Conservation (phyloP, 2,113 vertebrate species). For the Dromiciops gliroides region DNA sequence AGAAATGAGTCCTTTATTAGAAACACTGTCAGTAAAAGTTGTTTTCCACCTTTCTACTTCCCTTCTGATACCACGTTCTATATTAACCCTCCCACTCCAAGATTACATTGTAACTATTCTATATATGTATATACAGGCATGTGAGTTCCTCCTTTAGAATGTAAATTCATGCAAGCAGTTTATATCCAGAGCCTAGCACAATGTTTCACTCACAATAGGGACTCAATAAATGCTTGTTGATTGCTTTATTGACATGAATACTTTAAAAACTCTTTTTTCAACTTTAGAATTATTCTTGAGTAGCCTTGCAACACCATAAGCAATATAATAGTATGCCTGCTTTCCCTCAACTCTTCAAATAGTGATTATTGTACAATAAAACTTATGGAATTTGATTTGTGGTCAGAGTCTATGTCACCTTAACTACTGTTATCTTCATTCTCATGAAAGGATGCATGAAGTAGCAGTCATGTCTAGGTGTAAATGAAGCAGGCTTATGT, state of each 20-base stretch:
- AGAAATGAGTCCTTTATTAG: too few species aligned
- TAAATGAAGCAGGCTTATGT: not conserved
- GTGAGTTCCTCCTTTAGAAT: not conserved
- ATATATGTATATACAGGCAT: not conserved
- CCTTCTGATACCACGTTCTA: not conserved
- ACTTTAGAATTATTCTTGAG: not conserved
- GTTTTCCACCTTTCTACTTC: too few species aligned
- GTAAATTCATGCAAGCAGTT: not conserved
- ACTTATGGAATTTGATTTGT: not conserved
- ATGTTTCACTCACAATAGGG: not conserved
- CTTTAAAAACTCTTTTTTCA: not conserved
- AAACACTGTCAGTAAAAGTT: too few species aligned
- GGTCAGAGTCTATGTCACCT: not conserved
- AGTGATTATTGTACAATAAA: not conserved
- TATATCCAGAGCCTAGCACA: not conserved
- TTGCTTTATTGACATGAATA: not conserved
- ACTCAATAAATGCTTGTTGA: not conserved
- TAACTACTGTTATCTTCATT: not conserved
- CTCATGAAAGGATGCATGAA: not conserved
- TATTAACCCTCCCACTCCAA: not conserved
- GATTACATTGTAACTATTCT: not conserved
- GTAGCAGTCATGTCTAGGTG: not conserved
- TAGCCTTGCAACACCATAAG: not conserved
- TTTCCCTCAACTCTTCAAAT: not conserved
- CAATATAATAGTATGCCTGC: not conserved